phyloP scores from a whole-genome alignment of 37 sponge, comb jelly and placozoan genomes.

The Theonella swinhoei region DNA sequence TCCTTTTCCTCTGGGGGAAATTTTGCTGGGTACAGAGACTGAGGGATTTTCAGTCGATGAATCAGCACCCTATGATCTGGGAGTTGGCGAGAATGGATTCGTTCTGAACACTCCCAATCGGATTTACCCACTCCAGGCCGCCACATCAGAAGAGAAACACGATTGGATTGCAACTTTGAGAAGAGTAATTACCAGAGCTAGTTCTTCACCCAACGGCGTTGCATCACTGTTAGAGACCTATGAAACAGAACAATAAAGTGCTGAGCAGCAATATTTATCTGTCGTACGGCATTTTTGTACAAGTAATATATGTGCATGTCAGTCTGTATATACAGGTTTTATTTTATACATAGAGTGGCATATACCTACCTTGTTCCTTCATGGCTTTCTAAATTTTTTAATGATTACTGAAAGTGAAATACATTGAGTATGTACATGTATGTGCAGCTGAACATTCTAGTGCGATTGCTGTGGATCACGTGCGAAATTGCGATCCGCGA shows the following conservation, averaged over 20 bases:
- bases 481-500: too few relatives aligned
- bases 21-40: slow-evolving; percentile 56
- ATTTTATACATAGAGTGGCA: too few relatives aligned
- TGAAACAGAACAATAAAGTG: not conserved
- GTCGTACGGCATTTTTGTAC: too few relatives aligned
- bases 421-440: too few relatives aligned
- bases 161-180: slow-evolving; percentile 55
- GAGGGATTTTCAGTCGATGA: slow-evolving; percentile 77
- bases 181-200: slow-evolving; percentile 41
- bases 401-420: too few relatives aligned
- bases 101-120: slow-evolving; percentile 68
- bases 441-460: too few relatives aligned
- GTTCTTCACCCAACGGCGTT: not conserved
- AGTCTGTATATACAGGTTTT: too few relatives aligned
- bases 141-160: slow-evolving; percentile 68
- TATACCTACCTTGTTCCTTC: too few relatives aligned
- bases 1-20: slow-evolving; percentile 84
- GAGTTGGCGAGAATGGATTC: slow-evolving; percentile 70
- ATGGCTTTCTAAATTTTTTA: too few relatives aligned
- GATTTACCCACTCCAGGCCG: slow-evolving; percentile 65
- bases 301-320: too few relatives aligned
- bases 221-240: not conserved
- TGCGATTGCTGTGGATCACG: too few relatives aligned
- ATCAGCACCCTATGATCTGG: slow-evolving; percentile 51
- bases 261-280: too few relatives aligned